Base-by-base conservation (phyloP, 2,797 vertebrate genomes). In the Gila robusta region DNA sequence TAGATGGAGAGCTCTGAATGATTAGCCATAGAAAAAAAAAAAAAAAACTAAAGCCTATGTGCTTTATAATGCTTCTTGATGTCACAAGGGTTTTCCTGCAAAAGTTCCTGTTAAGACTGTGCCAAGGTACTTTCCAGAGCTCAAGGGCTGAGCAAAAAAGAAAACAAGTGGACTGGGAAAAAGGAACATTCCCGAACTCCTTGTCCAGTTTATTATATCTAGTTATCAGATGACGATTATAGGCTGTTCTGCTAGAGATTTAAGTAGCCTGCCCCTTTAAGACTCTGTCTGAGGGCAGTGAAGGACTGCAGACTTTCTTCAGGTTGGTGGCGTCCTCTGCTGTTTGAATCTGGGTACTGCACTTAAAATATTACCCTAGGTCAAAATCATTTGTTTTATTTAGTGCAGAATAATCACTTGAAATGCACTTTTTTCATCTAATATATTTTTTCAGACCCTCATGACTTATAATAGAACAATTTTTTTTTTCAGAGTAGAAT, bases 271-370 rank as follows among this genome's bases (percentile, higher is more conserved):
- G 78, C n/a, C 82, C 32, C 59, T 76, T 81, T 56, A 82, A 64
- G 67, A 79, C n/a, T 47, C n/a, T 47, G 17, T 32, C 11, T 59
- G 26, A 47, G 10, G 23, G n/a, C 41, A 66, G 26, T 32, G 4
- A 64, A 35, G 54, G 85, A 72, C 72, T 19, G 69, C 91, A 66
- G 14, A 32, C 76, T 35, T 54, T 83, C 6, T 70, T 79, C 1
- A 19, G 32, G 23, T 56, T 44, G 35, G 76, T 87, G 64, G 88
- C 86, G 84, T 91, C 92, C 91, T 88, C 94, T 95, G 86, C 89
- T 94, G 95, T 90, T 66, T 0, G 21, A 70, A 7, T 19, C 23
- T 8, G 52, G 70, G 86, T 69, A 87, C 86, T 82, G 83, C 87
- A 37, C 16, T 64, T 82, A 82, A 54, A 66, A 70, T 32, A 3